phyloP scores from a whole-genome alignment of 2,113 vertebrate genomes.

The Dascyllus trimaculatus region DNA sequence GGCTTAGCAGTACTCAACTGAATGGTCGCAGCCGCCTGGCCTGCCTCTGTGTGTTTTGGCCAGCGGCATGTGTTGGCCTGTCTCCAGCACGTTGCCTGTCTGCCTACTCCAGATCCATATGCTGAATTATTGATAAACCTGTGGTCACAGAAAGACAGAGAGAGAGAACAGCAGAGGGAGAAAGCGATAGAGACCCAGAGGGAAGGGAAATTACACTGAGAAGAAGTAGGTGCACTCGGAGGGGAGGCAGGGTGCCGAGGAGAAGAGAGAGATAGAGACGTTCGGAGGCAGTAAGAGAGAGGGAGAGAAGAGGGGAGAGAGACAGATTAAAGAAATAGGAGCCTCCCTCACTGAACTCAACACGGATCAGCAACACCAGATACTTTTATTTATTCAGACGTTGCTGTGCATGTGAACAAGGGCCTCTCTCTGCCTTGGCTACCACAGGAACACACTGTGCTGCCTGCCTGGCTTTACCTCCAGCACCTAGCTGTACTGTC shows the following conservation, averaged over 20 bases:
- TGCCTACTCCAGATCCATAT: conserved; percentile 77
- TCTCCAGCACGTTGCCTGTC: conserved; percentile 70
- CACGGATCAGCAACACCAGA: conserved; percentile 84
- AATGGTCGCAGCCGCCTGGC: conserved; percentile 23
- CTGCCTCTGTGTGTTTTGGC: conserved; percentile 45
- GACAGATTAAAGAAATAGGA: conserved; percentile 82
- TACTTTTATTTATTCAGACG: conserved; percentile 88
- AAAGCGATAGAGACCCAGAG: conserved; percentile 40
- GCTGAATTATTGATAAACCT: conserved; percentile 84
- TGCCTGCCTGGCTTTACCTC: conserved; percentile 25
- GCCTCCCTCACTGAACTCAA: conserved; percentile 75
- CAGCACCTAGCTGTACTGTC: conserved; percentile 21
- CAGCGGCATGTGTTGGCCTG: conserved; percentile 44
- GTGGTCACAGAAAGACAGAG: conserved; percentile 53
- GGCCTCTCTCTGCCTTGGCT: conserved; percentile 58
- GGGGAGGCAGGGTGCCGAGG: conserved; percentile 17
- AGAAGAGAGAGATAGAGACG: conserved; percentile 29
- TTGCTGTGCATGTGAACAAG: conserved; percentile 75
- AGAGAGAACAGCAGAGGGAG: conserved; percentile 31
- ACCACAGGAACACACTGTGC: conserved; percentile 71
- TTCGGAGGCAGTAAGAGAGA: conserved; percentile 11
- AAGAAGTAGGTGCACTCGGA: conserved; percentile 31
- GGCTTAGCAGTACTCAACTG: conserved; percentile 44
- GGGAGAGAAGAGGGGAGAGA: conserved; percentile 45
- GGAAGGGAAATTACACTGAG: conserved; percentile 41